A percentile compares a stretch with the other conserved stretches of the same genome.
phyloP scores from a whole-genome alignment of 2,113 vertebrate species.

The Meles meles region DNA sequence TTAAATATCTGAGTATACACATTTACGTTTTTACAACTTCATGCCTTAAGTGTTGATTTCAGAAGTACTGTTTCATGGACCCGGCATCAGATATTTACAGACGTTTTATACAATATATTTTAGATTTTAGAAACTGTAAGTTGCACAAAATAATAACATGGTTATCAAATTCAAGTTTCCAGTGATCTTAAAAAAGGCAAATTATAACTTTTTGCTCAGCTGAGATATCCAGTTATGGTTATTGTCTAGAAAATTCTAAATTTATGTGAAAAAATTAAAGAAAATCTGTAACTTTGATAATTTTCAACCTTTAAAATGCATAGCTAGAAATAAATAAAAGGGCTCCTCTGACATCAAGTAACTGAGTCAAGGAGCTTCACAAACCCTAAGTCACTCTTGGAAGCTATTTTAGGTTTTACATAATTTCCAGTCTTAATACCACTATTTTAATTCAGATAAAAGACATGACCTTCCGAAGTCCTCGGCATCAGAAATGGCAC shows the following conservation, averaged over 20 bases:
- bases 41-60: background rate
- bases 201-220: background rate
- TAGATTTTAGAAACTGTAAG: slow-evolving; percentile 22
- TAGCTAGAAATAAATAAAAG: background rate
- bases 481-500: background rate
- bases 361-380: background rate
- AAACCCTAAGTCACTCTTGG: background rate
- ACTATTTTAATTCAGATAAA: slow-evolving; percentile 21
- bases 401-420: slow-evolving; percentile 16
- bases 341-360: background rate
- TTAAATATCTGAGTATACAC: background rate
- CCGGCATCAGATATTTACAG: slow-evolving; percentile 4
- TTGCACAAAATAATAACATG: slow-evolving; percentile 30
- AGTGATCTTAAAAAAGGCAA: slow-evolving; percentile 39
- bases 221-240: slow-evolving; percentile 30
- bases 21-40: background rate
- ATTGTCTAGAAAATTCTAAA: slow-evolving; percentile 2
- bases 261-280: slow-evolving; percentile 28
- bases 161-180: slow-evolving; percentile 49
- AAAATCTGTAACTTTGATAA: slow-evolving; percentile 15
- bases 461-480: slow-evolving; percentile 27
- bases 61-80: slow-evolving; percentile 1
- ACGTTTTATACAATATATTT: background rate
- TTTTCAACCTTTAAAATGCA: background rate
- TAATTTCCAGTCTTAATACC: slow-evolving; percentile 36